A percentile compares a stretch with the other conserved stretches of the same genome.
Conservation (phyloP, 2,113 vertebrate species). For the Tympanuchus pallidicinctus region DNA sequence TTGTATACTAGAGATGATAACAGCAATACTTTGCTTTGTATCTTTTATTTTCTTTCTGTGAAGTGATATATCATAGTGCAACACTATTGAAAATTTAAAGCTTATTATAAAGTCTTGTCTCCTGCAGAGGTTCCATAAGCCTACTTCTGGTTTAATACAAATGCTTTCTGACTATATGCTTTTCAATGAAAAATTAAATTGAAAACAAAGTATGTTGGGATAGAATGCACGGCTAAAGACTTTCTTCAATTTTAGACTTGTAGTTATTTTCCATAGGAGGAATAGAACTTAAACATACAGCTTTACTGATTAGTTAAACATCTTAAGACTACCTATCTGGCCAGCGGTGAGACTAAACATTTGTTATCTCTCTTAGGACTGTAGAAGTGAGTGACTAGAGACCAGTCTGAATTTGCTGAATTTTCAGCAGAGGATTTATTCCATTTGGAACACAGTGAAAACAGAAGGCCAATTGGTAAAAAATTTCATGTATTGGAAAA, state of each 20-base stretch:
- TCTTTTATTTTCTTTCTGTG: background rate
- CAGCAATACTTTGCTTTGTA: background rate
- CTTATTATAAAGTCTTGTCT: background rate
- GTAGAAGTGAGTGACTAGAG: background rate
- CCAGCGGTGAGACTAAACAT: background rate
- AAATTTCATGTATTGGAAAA: background rate
- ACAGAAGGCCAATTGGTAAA: background rate
- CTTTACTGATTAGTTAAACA: background rate
- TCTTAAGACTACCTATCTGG: background rate
- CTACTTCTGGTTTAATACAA: background rate
- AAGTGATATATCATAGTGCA: background rate
- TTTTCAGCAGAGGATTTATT: background rate
- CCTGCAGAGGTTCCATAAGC: background rate
- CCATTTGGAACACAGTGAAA: background rate
- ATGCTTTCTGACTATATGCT: background rate
- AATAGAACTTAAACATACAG: background rate
- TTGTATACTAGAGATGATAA: background rate
- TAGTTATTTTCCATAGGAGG: background rate
- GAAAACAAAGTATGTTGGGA: background rate
- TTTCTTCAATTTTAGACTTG: background rate
- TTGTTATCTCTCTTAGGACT: background rate
- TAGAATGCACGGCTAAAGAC: background rate
- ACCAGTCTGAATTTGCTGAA: background rate
- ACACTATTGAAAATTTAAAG: background rate
- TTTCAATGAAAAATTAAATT: background rate